Conservation (phyloP, 64 coral and sea anemone species). For the Montipora efflorescens region DNA sequence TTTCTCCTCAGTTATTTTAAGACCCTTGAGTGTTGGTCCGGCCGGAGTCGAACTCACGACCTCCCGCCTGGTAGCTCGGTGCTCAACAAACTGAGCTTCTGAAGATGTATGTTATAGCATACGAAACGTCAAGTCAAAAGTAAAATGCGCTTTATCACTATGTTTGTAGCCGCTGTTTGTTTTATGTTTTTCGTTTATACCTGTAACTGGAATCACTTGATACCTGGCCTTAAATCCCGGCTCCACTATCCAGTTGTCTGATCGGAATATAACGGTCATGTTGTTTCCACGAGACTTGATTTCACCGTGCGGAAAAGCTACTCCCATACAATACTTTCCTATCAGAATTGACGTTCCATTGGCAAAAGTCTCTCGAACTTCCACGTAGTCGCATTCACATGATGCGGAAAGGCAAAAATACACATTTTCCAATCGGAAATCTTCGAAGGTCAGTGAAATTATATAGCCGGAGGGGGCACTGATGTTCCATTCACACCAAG, state of each 20-base stretch:
- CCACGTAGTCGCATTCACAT: constrained; percentile 27
- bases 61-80: too few species aligned
- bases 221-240: constrained; percentile 16
- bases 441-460: constrained; percentile 18
- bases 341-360: background rate
- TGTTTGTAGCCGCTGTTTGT: too few species aligned
- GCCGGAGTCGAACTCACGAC: too few species aligned
- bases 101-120: too few species aligned
- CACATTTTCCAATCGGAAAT: background rate
- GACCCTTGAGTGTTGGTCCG: too few species aligned
- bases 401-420: background rate
- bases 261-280: background rate
- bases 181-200: background rate
- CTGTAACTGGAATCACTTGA: constrained; percentile 3
- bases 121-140: too few species aligned
- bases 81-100: too few species aligned
- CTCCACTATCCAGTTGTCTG: background rate
- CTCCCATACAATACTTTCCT: constrained; percentile 49
- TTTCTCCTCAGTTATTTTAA: too few species aligned
- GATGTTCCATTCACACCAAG: constrained; percentile 36
- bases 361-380: constrained; percentile 5
- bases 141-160: too few species aligned
- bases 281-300: constrained; percentile 8
- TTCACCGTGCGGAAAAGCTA: background rate
- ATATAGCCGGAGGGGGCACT: constrained; percentile 14